Conservation (phyloP, 2,888 invertebrate genomes). For the Callosobruchus maculatus region DNA sequence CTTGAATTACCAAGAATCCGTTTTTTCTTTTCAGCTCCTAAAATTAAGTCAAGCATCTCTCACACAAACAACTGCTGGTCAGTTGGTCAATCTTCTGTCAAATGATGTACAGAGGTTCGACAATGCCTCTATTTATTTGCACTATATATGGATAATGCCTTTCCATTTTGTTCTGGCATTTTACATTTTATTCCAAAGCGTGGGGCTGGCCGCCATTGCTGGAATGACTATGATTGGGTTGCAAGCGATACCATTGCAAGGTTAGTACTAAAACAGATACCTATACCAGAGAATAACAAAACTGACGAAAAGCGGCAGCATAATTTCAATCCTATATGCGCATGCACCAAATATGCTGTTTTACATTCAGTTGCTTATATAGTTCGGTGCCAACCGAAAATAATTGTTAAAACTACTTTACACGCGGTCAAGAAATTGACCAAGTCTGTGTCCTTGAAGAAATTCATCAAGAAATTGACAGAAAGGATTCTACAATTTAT, state of each 20-base stretch:
- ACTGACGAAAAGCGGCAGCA: too few species aligned
- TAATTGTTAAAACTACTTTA: too few species aligned
- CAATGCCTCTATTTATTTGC: slow-evolving; percentile 61
- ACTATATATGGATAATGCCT: slow-evolving; percentile 78
- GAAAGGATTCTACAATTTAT: too few species aligned
- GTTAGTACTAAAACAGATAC: slow-evolving; percentile 34
- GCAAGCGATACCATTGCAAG: slow-evolving; percentile 52
- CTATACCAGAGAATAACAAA: too few species aligned
- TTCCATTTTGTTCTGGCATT: slow-evolving; percentile 63
- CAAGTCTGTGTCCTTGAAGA: too few species aligned
- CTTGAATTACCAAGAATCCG: neutral
- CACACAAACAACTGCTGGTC: slow-evolving; percentile 76
- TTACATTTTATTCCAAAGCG: slow-evolving; percentile 54
- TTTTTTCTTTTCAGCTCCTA: slow-evolving; percentile 48
- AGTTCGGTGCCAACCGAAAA: too few species aligned
- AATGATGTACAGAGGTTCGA: slow-evolving; percentile 82
- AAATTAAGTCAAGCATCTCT: slow-evolving; percentile 64
- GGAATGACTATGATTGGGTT: slow-evolving; percentile 57
- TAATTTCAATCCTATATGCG: too few species aligned
- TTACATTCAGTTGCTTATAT: too few species aligned
- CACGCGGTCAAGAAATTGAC: too few species aligned
- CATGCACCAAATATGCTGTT: too few species aligned
- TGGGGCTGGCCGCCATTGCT: slow-evolving; percentile 55
- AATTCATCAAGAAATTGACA: too few species aligned
- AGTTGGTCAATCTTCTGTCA: slow-evolving; percentile 77